These are phyloP conservation scores for Salticus scenicus DNA, from an alignment of 2,888 invertebrate species.

Conservation along the genomic window DNA sequence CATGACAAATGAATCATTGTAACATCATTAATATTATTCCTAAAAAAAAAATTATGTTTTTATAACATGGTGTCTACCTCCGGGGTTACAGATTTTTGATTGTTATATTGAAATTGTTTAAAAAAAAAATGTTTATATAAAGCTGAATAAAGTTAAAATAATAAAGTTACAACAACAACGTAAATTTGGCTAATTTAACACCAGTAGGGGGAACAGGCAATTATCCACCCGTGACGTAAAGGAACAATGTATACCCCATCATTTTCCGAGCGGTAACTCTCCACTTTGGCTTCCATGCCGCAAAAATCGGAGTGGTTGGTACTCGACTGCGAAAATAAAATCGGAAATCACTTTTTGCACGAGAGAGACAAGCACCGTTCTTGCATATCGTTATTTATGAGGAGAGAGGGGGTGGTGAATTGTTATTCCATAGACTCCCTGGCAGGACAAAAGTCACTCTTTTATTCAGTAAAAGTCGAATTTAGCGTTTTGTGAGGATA, in stretches of 20 bases:
- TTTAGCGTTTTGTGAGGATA: not conserved
- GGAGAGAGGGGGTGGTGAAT: not conserved
- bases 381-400: not conserved
- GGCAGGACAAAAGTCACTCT: not conserved
- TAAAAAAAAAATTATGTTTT: too few species aligned
- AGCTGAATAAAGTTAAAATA: too few species aligned
- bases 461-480: not conserved
- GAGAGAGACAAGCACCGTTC: not conserved
- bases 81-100: too few species aligned
- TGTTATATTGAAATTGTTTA: too few species aligned
- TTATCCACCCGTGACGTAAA: not conserved
- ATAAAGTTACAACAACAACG: too few species aligned
- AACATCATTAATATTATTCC: too few species aligned
- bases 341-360: conserved; percentile 16
- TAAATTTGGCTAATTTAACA: too few species aligned
- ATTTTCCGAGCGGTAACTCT: not conserved
- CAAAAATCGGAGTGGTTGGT: conserved; percentile 1
- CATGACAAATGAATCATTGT: too few species aligned
- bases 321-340: not conserved
- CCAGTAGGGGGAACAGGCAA: not conserved
- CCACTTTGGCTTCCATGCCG: conserved; percentile 11
- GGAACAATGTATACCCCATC: not conserved
- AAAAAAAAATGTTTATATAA: too few species aligned
- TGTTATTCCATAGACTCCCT: not conserved
- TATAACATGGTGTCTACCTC: too few species aligned